Percentiles rank a stretch among this genome's conserved stretches.
These are phyloP conservation scores for Genyomyrus donnyi DNA, from an alignment of 2,113 vertebrate genomes.

Conservation along the genomic window DNA sequence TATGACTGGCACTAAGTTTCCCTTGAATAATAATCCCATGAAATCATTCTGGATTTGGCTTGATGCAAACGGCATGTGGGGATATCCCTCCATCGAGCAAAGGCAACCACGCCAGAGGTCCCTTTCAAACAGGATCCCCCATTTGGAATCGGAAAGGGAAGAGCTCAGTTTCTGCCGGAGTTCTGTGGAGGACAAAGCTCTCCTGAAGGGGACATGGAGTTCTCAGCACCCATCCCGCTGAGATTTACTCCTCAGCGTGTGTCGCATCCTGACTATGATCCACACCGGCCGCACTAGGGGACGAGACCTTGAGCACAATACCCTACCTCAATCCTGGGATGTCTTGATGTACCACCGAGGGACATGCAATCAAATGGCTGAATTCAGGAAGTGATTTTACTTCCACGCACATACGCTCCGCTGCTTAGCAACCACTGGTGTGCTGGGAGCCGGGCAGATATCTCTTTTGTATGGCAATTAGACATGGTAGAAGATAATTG, in stretches of 20 bases:
- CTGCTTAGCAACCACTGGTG: neutral
- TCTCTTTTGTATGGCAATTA: neutral
- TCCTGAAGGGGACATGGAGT: neutral
- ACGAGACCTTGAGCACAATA: neutral
- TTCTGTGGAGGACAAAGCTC: neutral
- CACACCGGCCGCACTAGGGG: neutral
- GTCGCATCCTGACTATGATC: neutral
- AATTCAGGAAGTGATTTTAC: neutral
- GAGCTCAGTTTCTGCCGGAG: neutral
- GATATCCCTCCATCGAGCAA: neutral
- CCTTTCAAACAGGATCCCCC: neutral
- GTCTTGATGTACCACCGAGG: neutral
- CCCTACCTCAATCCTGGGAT: neutral
- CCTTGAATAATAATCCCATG: neutral
- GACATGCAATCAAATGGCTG: neutral
- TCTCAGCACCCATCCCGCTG: neutral
- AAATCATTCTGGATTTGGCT: neutral
- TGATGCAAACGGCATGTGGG: neutral
- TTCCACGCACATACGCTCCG: neutral
- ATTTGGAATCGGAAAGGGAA: neutral
- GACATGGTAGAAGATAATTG: conserved; percentile 5
- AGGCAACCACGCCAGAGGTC: conserved; percentile 19
- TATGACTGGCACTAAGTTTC: neutral
- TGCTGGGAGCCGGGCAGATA: neutral
- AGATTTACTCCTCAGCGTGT: neutral